Evolutionary conservation across 2,797 vertebrate species (phyloP).

Genomic region (Vultur gryphus): DNA sequence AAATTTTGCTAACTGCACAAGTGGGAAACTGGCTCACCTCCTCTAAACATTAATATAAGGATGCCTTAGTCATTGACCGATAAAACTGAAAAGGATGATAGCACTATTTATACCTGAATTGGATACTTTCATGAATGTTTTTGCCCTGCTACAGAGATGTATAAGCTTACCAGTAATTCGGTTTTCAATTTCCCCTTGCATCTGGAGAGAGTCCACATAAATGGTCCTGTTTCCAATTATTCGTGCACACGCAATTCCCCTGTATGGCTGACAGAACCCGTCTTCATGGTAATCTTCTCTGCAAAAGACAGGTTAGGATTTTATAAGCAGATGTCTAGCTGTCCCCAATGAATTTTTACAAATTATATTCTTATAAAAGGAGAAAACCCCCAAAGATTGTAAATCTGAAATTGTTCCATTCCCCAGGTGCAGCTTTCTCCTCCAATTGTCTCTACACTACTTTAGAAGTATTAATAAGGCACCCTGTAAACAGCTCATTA

Average conservation of each 20-base stretch:
- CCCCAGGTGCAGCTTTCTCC: not conserved
- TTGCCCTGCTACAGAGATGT: not conserved
- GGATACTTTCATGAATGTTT: rapidly evolving
- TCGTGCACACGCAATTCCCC: conserved; percentile 93
- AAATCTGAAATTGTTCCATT: not conserved
- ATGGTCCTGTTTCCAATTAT: conserved; percentile 97
- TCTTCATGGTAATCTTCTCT: conserved; percentile 85
- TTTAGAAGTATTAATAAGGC: not conserved
- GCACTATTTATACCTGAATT: not conserved
- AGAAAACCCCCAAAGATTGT: not conserved
- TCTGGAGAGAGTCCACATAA: conserved; percentile 96
- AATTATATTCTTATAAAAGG: not conserved
- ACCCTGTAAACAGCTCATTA: not conserved
- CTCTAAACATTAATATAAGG: not conserved
- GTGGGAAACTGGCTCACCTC: not conserved
- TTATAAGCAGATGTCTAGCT: not conserved
- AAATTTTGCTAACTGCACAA: not conserved
- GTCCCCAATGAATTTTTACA: not conserved
- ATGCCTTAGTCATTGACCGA: not conserved
- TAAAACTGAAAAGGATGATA: not conserved
- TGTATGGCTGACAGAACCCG: conserved; percentile 95
- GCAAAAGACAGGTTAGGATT: conserved; percentile 35
- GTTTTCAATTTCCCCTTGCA: conserved; percentile 97
- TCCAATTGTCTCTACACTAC: not conserved
- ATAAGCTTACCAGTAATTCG: conserved; percentile 88